Evolutionary conservation across 2,888 invertebrate genomes (phyloP), one percentile per base, ranked within the genome.

Genomic region (Acronicta psi): DNA sequence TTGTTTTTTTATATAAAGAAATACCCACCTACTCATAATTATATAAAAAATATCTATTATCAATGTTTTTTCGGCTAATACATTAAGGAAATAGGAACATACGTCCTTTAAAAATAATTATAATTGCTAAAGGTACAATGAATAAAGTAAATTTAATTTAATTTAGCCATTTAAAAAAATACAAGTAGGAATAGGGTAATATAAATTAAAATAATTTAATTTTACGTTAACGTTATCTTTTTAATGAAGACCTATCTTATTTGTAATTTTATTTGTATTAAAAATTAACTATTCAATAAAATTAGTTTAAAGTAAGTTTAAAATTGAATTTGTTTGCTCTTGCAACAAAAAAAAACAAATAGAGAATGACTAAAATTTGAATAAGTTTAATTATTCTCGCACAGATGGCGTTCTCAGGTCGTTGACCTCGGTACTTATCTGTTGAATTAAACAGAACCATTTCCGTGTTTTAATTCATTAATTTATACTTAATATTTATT

Each of bases 321-420:
- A n/a, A n/a, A n/a, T n/a, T n/a, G n/a, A n/a, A n/a, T n/a, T n/a
- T n/a, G n/a, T n/a, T n/a, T n/a, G n/a, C n/a, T n/a, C n/a, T n/a
- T n/a, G n/a, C n/a, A n/a, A n/a, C n/a, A n/a, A n/a, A n/a, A n/a
- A n/a, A n/a, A n/a, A n/a, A n/a, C n/a, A n/a, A n/a, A n/a, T 54
- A 38, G 17, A 29, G 18, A 59, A 34, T 51, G 13, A 36, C 45
- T 31, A 45, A 61, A 53, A 59, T 55, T n/a, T 42, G 49, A 53
- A 31, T 41, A 44, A 55, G 55, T 71, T 47, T 50, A 62, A 55
- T 69, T 56, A 62, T 67, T 73, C 79, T 73, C 52, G 59, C 68
- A 77, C 78, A 85, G 87, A 84, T 86, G 87, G 84, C 83, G 82
- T 74, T 75, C 53, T 70, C 63, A 70, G 86, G 80, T 84, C 79